Evolutionary conservation across 1,140 invertebrate genomes (phyloP).

Genomic region (Drosophila bocki): DNA sequence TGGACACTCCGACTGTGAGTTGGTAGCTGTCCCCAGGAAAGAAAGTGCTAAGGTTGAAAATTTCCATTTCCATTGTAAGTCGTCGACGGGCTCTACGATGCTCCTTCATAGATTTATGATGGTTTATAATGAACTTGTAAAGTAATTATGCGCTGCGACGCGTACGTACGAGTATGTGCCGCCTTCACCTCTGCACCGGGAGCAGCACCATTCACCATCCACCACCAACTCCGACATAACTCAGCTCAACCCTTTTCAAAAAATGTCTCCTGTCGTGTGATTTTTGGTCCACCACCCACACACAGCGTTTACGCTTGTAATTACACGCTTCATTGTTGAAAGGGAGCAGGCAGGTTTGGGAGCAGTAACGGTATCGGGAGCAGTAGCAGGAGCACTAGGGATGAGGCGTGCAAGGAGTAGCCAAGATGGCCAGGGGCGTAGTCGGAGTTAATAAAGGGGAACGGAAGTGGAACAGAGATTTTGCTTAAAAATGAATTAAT

Average conservation of each 20-base stretch:
- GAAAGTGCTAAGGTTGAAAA: slow-evolving; percentile 71
- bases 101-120: slow-evolving; percentile 80
- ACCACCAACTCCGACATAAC: slow-evolving; percentile 46
- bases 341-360: slow-evolving; percentile 21
- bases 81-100: slow-evolving; percentile 20
- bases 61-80: slow-evolving; percentile 62
- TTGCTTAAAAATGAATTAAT: not conserved
- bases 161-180: slow-evolving; percentile 60
- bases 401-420: slow-evolving; percentile 4
- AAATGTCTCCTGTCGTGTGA: slow-evolving; percentile 76
- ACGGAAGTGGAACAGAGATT: not conserved
- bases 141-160: slow-evolving; percentile 84
- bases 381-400: slow-evolving; percentile 9
- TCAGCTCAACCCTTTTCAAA: slow-evolving; percentile 81
- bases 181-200: slow-evolving; percentile 38
- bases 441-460: not conserved
- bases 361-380: not conserved
- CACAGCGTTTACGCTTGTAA: slow-evolving; percentile 81
- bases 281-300: slow-evolving; percentile 55
- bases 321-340: slow-evolving; percentile 85
- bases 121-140: slow-evolving; percentile 85
- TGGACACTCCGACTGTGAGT: not conserved
- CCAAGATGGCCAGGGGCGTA: slow-evolving; percentile 27
- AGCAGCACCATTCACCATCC: slow-evolving; percentile 17
- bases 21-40: slow-evolving; percentile 11